Percentiles rank a stretch among this genome's conserved stretches.
Conservation (phyloP, 2,113 vertebrate genomes). For the Abramis brama region DNA sequence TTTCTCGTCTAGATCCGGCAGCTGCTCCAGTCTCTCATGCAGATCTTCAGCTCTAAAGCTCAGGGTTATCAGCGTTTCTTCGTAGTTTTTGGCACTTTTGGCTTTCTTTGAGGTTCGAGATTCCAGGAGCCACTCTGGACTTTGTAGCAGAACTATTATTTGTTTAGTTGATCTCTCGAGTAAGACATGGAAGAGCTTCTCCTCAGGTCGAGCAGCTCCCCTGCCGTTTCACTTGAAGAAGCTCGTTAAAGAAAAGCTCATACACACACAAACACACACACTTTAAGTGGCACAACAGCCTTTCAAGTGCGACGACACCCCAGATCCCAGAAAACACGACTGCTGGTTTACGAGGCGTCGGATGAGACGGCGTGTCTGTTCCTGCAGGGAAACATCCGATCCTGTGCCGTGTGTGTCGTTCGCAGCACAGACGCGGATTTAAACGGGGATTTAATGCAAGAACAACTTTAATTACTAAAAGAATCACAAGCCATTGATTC, state of each 20-base stretch:
- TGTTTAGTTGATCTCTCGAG: neutral
- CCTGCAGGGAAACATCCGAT: neutral
- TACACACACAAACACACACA: constrained; percentile 21
- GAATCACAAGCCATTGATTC: neutral
- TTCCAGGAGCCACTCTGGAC: neutral
- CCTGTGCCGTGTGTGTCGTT: neutral
- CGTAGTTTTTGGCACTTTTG: too few relatives aligned
- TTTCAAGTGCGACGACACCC: neutral
- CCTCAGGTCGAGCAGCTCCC: neutral
- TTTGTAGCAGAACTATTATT: neutral
- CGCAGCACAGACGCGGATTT: neutral
- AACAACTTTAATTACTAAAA: neutral
- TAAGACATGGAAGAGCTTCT: neutral
- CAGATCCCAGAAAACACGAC: neutral
- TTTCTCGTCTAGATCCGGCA: neutral
- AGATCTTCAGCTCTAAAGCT: constrained; percentile 21
- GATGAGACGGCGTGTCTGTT: neutral
- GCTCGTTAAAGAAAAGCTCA: neutral
- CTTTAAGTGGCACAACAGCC: constrained; percentile 1
- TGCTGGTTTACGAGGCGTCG: constrained; percentile 13
- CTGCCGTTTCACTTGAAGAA: neutral
- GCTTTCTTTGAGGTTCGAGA: neutral
- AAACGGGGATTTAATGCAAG: neutral
- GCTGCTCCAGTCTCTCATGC: constrained; percentile 14
- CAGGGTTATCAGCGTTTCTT: constrained; percentile 7